Conservation (phyloP, 1,140 invertebrate genomes). For the Ceratosolen solmsi region DNA sequence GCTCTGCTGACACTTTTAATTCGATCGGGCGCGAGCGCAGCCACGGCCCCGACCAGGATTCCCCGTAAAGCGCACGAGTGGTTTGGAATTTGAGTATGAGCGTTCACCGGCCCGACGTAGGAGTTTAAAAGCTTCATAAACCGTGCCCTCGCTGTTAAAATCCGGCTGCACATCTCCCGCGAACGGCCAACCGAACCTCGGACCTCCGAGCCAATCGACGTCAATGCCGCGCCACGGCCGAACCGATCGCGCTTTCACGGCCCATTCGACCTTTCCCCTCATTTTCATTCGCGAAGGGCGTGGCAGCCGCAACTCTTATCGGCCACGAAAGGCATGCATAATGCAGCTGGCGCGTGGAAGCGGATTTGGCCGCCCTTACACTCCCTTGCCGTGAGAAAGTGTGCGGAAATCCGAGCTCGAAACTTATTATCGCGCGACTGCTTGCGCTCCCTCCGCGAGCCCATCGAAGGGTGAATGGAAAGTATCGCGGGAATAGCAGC, state of each 20-base stretch:
- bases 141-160: conserved; percentile 6
- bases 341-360: neutral
- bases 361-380: neutral
- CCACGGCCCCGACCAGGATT: neutral
- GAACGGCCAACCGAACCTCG: too few species aligned
- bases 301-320: neutral
- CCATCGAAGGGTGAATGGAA: neutral
- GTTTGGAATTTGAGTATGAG: neutral
- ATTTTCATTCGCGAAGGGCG: too few species aligned
- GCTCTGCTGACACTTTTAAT: neutral
- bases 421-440: neutral
- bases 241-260: too few species aligned
- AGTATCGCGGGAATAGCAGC: neutral
- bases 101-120: too few species aligned
- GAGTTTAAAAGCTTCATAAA: conserved; percentile 58
- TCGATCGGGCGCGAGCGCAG: neutral
- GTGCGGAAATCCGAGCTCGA: neutral
- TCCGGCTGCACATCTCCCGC: too few species aligned
- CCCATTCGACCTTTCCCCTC: too few species aligned
- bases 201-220: too few species aligned
- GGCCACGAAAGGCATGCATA: neutral
- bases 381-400: neutral
- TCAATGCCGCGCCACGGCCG: too few species aligned
- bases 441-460: neutral
- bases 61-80: neutral